Conservation (phyloP, 2,797 vertebrate genomes). For the Esox lucius region DNA sequence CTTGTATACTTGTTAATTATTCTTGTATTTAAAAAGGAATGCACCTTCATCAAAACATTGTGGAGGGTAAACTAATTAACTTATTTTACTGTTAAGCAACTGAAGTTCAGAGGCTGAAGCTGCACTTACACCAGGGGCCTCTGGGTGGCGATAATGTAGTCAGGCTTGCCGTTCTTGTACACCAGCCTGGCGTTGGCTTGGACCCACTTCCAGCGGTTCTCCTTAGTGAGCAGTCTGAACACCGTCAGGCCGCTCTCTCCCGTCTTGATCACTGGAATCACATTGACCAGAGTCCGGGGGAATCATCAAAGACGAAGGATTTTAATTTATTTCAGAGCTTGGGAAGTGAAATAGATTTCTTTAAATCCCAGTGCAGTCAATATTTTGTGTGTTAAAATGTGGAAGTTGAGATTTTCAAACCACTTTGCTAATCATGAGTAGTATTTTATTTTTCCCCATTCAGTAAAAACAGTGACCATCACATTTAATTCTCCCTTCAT, state of each 20-base stretch:
- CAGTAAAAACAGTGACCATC: too few species aligned
- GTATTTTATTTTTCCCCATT: too few species aligned
- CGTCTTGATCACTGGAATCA: conserved; percentile 63
- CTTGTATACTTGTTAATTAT: too few species aligned
- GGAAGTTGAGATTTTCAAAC: too few species aligned
- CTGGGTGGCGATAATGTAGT: conserved; percentile 70
- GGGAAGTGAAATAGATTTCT: too few species aligned
- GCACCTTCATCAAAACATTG: not conserved
- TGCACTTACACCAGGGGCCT: conserved; percentile 65
- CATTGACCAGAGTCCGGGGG: not conserved
- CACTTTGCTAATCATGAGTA: too few species aligned
- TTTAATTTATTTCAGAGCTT: too few species aligned
- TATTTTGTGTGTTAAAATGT: too few species aligned
- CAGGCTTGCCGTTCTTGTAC: conserved; percentile 61
- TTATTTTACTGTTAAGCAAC: not conserved
- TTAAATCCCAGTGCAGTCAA: too few species aligned
- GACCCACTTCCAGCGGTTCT: conserved; percentile 69
- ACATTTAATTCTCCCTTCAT: too few species aligned
- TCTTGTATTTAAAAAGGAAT: too few species aligned
- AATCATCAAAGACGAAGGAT: not conserved
- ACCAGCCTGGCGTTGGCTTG: conserved; percentile 67
- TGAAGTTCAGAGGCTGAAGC: not conserved
- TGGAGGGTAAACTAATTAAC: not conserved
- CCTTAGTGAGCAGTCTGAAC: conserved; percentile 73
- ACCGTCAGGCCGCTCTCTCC: conserved; percentile 67